Evolutionary conservation across 1,140 invertebrate species (phyloP).

Genomic region (Leptoteleia sp.): DNA sequence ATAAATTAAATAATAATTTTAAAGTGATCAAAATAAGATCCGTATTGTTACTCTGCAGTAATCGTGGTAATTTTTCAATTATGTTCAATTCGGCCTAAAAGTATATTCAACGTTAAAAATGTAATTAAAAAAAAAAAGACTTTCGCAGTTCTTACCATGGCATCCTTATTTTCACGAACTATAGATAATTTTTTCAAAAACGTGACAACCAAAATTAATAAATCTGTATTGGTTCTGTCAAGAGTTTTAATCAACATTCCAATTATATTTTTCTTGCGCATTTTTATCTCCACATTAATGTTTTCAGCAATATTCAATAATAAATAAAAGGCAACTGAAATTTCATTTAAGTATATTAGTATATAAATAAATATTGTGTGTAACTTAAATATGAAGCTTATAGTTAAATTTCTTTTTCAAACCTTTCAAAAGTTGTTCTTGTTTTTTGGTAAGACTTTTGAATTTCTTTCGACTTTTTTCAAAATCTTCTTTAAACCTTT

Average conservation of each 20-base stretch:
- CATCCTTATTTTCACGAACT: constrained; percentile 96
- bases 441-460: constrained; percentile 91
- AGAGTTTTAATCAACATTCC: constrained; percentile 93
- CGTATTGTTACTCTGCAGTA: constrained; percentile 87
- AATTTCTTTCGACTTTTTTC: constrained; percentile 91
- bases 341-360: background rate
- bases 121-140: too few species aligned
- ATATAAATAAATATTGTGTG: too few species aligned
- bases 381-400: too few species aligned
- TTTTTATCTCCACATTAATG: constrained; percentile 96
- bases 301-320: constrained; percentile 97
- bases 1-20: constrained; percentile 96
- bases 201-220: constrained; percentile 94
- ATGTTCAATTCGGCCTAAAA: constrained; percentile 84
- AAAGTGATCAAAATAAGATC: constrained; percentile 94
- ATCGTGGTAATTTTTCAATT: constrained; percentile 87
- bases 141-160: constrained; percentile 92
- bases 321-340: constrained; percentile 91
- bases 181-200: constrained; percentile 98
- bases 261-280: constrained; percentile 96
- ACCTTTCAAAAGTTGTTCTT: constrained; percentile 94
- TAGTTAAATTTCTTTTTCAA: constrained; percentile 10
- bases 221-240: constrained; percentile 91
- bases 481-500: constrained; percentile 88
- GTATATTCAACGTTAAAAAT: too few species aligned